These are phyloP conservation scores for Rhinophrynus dorsalis DNA, from an alignment of 2,797 vertebrate genomes.

Conservation along the genomic window DNA sequence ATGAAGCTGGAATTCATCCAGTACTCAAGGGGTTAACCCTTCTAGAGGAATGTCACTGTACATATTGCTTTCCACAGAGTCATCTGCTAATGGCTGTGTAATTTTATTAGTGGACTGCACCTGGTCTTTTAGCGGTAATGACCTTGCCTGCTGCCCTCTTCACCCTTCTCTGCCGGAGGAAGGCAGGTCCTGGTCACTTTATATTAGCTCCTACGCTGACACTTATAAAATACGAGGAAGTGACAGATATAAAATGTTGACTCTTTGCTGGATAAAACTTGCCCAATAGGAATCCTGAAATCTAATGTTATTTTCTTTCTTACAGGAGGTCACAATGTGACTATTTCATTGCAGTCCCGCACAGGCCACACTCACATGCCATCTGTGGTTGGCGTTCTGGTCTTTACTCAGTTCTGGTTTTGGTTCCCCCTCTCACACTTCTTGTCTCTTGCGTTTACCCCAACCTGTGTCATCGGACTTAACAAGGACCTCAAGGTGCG, in stretches of 20 bases:
- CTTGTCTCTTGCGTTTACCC: slow-evolving; percentile 91
- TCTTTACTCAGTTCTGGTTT: slow-evolving; percentile 99
- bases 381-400: slow-evolving; percentile 92
- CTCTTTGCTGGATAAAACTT: no score
- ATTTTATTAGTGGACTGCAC: slow-evolving; percentile 48
- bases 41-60: slow-evolving; percentile 13
- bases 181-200: slow-evolving; percentile 1
- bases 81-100: slow-evolving; percentile 43
- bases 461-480: slow-evolving; percentile 95
- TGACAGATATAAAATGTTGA: no score
- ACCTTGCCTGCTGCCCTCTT: slow-evolving; percentile 53
- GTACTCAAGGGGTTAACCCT: slow-evolving; percentile 24
- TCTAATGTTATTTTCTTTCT: slow-evolving; percentile 20
- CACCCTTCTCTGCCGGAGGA: slow-evolving; percentile 39
- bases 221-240: no score
- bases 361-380: slow-evolving; percentile 99
- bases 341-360: slow-evolving; percentile 95
- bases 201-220: slow-evolving; percentile 10
- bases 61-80: not conserved
- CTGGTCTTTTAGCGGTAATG: slow-evolving; percentile 24
- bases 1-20: not conserved
- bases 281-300: no score
- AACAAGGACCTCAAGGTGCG: slow-evolving; percentile 98
- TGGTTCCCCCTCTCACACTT: slow-evolving; percentile 98
- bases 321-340: slow-evolving; percentile 93